These are phyloP conservation scores for Aplodontia rufa DNA, from an alignment of 2,113 vertebrate species.

Conservation along the genomic window DNA sequence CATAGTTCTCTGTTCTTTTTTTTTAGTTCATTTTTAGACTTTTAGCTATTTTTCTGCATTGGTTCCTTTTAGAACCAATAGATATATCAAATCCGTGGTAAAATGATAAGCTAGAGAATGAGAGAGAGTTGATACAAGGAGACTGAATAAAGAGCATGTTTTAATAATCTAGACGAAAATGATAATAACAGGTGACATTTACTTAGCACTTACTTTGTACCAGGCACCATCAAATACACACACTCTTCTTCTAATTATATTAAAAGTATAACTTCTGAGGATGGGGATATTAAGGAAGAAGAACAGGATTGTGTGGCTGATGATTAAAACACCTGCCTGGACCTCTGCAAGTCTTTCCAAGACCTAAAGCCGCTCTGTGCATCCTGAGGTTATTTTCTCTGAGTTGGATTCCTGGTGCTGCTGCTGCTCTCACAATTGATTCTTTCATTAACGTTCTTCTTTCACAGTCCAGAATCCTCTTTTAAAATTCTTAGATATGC, in stretches of 20 bases:
- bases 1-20: not conserved
- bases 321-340: constrained; percentile 12
- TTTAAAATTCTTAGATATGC: not conserved
- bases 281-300: not conserved
- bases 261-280: constrained; percentile 10
- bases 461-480: not conserved
- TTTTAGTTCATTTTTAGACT: not conserved
- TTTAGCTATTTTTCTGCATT: not conserved
- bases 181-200: constrained; percentile 41
- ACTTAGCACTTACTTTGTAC: constrained; percentile 18
- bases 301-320: not conserved
- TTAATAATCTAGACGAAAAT: constrained; percentile 49
- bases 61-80: no score
- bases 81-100: not conserved
- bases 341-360: not conserved
- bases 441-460: constrained; percentile 19
- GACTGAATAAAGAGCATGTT: not conserved
- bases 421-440: not conserved
- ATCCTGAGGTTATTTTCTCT: constrained; percentile 8
- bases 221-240: not conserved
- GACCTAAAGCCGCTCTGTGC: not conserved
- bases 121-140: not conserved
- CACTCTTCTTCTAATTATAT: constrained; percentile 13
- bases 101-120: not conserved
- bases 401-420: not conserved